phyloP scores from a whole-genome alignment of 2,113 vertebrate species.

The Coryphaenoides rupestris region DNA sequence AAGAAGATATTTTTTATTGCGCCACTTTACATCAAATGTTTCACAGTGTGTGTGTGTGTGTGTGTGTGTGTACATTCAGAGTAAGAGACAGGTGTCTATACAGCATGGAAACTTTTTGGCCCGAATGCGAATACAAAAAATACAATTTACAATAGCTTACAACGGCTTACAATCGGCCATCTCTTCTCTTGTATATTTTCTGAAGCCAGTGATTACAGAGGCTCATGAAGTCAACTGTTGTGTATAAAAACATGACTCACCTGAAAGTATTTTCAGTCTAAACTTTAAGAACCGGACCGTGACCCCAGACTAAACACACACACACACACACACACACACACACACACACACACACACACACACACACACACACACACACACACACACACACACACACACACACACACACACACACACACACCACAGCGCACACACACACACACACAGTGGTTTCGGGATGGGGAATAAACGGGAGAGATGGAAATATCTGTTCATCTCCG shows the following conservation, averaged over 20 bases:
- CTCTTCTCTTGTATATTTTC: constrained; percentile 12
- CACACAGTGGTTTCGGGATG: too few relatives aligned
- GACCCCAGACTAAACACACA: constrained; percentile 56
- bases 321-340: constrained; percentile 18
- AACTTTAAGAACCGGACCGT: constrained; percentile 37
- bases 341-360: constrained; percentile 30
- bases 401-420: constrained; percentile 35
- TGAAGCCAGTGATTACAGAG: constrained; percentile 8
- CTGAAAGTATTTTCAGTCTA: constrained; percentile 48
- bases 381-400: constrained; percentile 35
- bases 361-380: constrained; percentile 30
- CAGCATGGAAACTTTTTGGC: neutral
- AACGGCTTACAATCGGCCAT: constrained; percentile 16
- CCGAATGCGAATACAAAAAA: constrained; percentile 1
- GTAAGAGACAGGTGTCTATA: neutral
- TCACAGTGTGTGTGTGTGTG: neutral
- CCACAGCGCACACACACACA: constrained; percentile 3
- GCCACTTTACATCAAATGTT: neutral
- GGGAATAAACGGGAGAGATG: constrained; percentile 5
- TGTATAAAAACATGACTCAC: constrained; percentile 37
- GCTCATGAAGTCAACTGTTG: constrained; percentile 37
- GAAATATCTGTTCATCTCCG: neutral
- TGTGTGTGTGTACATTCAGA: neutral
- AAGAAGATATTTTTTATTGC: constrained; percentile 16
- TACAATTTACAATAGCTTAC: neutral